Base-by-base conservation (phyloP, 2,113 vertebrate genomes). In the Neomonachus schauinslandi region DNA sequence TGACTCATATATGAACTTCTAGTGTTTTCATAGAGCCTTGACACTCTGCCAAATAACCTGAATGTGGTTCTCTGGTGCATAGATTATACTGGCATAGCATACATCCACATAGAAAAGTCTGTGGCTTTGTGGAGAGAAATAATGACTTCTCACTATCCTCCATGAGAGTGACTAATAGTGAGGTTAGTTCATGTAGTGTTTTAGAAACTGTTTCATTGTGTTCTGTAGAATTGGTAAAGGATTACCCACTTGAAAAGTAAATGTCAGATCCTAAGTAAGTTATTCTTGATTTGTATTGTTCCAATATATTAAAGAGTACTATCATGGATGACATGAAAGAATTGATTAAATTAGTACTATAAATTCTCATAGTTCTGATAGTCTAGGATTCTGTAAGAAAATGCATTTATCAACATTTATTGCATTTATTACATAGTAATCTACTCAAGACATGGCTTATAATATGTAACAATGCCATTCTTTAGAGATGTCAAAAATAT, bases 1-100 rank as follows among this genome's bases (percentile, higher is more conserved):
- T 97, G 61, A 92, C 53, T 95, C 74, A 90, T 83, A 90, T 83
- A 55, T 49, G 46, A 95, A 72, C 13, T 84, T 81, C 22, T 67
- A 74, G 12, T 96, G 76, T 90, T 92, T 97, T 94, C 61, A 94
- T 94, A 95, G 74, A 97, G 18, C 8, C 24, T 71, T 84, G 72
- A 53, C 24, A 74, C 7, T 15, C 55, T 89, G 65, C 61, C 92
- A 95, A 82, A 91, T 93, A 92, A 95, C 26, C 26, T 94, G 16
- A 93, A 72, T 86, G 26, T 76, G 22, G 3, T 51, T 93, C 11
- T 92, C 12, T 89, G 31, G 51, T 61, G 21, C 26, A 95, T 16
- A 84, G 53, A 94, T 33, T 91, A 16, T 94, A 81, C 18, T 69
- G n/a, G 36, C 14, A 31, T 69, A 31, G 5, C 51, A 84, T 85